Conservation (phyloP, 2,888 invertebrate genomes). For the Hirudinaria manillensis region DNA sequence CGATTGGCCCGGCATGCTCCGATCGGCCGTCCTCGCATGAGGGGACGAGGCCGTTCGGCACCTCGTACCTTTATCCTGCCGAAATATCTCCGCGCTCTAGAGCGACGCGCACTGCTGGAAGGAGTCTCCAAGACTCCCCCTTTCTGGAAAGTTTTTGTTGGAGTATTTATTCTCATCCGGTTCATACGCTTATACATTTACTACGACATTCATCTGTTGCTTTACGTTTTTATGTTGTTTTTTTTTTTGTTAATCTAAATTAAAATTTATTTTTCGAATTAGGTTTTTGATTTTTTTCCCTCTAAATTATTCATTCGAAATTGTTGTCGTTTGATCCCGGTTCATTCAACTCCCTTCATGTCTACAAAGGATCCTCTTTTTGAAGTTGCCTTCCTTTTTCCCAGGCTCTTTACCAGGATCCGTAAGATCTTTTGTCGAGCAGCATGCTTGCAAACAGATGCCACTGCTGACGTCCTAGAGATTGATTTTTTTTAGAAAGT, state of each 20-base stretch:
- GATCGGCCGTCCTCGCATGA: not conserved
- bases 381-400: no score
- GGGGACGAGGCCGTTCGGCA: no score
- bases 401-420: no score
- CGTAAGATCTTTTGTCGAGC: no score
- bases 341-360: not conserved
- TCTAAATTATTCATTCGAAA: not conserved
- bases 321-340: constrained; percentile 3
- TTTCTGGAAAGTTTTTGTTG: constrained; percentile 3
- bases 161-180: no score
- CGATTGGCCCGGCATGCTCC: not conserved
- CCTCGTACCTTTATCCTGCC: no score
- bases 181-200: not conserved
- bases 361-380: no score
- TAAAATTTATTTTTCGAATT: not conserved
- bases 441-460: no score
- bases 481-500: no score
- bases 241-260: not conserved
- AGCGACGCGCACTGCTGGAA: no score
- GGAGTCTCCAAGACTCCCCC: not conserved
- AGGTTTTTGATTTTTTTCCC: not conserved
- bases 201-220: not conserved
- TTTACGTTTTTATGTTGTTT: constrained; percentile 9
- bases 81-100: no score
- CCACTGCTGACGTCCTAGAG: no score